These are phyloP conservation scores for Casuarius casuarius DNA, from an alignment of 2,113 vertebrate genomes.

Conservation along the genomic window DNA sequence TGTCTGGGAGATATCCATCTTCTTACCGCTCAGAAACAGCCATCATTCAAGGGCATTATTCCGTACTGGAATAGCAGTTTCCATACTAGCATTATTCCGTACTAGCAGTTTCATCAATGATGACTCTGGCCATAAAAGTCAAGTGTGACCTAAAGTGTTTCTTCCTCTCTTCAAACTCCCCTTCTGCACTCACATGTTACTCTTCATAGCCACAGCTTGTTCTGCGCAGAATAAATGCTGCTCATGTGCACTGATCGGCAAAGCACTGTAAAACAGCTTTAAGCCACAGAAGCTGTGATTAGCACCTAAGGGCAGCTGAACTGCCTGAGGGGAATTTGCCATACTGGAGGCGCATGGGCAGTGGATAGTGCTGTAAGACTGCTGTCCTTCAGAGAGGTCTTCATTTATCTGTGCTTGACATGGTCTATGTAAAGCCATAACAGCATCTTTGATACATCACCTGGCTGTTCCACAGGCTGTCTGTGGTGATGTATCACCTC, in stretches of 20 bases:
- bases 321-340: not conserved
- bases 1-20: not conserved
- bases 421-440: rapidly evolving
- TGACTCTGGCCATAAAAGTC: not conserved
- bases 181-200: not conserved
- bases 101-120: not conserved
- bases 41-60: not conserved
- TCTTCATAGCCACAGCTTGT: rapidly evolving
- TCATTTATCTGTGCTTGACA: not conserved
- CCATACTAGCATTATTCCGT: not conserved
- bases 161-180: not conserved
- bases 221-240: rapidly evolving
- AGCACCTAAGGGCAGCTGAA: not conserved
- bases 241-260: not conserved
- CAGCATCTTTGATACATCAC: not conserved
- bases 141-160: not conserved
- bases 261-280: not conserved
- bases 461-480: rapidly evolving
- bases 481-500: not conserved
- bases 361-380: not conserved
- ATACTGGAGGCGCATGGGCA: rapidly evolving
- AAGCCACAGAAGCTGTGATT: not conserved
- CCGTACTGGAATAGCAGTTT: not conserved
- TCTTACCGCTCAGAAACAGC: not conserved
- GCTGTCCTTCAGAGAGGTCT: not conserved